Percentiles rank a stretch among this genome's conserved stretches.
Evolutionary conservation across 1,140 invertebrate species (phyloP).

Genomic region (Eumeta japonica): DNA sequence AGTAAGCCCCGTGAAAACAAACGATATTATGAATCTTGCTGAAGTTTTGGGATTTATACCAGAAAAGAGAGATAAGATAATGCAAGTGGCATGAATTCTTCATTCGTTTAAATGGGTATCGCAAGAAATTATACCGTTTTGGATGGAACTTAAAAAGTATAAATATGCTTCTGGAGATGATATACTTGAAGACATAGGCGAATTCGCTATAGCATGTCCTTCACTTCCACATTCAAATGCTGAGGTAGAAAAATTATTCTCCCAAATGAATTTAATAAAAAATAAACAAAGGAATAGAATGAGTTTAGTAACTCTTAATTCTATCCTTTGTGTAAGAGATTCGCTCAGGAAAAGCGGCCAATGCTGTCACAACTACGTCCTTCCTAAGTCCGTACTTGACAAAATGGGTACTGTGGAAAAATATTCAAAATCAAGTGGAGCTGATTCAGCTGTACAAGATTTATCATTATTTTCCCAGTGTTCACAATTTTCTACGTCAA

Average conservation of each 20-base stretch:
- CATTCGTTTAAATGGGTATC: constrained; percentile 7
- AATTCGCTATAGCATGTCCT: constrained; percentile 19
- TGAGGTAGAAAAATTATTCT: constrained; percentile 17
- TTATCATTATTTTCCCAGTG: no score
- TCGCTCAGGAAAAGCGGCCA: no score
- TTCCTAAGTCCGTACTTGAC: no score
- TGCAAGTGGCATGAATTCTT: constrained; percentile 8
- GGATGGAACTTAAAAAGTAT: constrained; percentile 22
- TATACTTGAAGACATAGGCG: constrained; percentile 21
- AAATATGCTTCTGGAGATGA: constrained; percentile 21
- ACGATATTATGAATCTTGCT: not conserved
- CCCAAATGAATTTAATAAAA: no score
- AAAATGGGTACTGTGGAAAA: no score
- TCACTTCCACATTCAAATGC: constrained; percentile 28
- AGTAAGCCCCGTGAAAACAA: not conserved
- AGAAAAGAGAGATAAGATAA: constrained; percentile 6
- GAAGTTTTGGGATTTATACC: constrained; percentile 6
- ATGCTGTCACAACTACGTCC: no score
- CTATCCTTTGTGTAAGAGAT: no score
- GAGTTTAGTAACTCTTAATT: no score
- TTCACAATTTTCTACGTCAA: no score
- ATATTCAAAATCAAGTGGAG: no score
- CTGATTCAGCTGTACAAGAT: no score
- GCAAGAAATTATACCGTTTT: constrained; percentile 19
- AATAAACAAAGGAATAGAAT: no score